Evolutionary conservation across 2,113 vertebrate genomes (phyloP), one percentile per base, ranked within the genome.

Genomic region (Lamprotornis superbus): DNA sequence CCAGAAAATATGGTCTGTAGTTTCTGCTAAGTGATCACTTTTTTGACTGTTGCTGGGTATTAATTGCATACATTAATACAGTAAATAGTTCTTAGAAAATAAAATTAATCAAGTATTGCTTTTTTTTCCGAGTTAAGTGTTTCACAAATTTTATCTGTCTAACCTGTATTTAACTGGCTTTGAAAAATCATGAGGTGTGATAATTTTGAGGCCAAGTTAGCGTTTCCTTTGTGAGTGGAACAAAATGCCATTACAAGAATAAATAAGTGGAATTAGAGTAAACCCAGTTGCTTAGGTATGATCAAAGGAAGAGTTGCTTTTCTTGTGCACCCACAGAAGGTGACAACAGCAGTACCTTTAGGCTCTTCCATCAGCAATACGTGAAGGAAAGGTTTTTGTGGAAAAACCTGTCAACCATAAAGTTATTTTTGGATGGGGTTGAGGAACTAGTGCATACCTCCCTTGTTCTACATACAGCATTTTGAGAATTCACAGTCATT

Each of bases 331-430:
- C 2, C 49, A 11, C 40, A 60, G 46, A 69, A 90, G 46, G 73
- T 57, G 50, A 60, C 30, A 74, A 28, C 59, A 65, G 20, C 57
- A 78, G 52, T 27, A 85, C 46, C 67, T 65, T 78, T 75, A 56
- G 56, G 23, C 31, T 70, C 21, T 86, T 74, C 0, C 0, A 5
- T 78, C 33, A 69, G 21, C 11, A 3, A 3, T n/a, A 11, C 30
- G 60, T 37, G 18, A 88, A 50, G 55, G 56, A 55, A 68, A 60
- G 16, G 20, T n/a, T 76, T 80, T 64, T 0, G 0, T 85, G 46
- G 40, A 39, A 79, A 65, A 88, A 88, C 5, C 35, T 78, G 60
- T 82, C 24, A 59, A 17, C 9, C 31, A 16, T 37, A 22, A 74
- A 65, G 28, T 81, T 53, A n/a, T 59, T 71, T 85, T 52, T 65